phyloP scores from a whole-genome alignment of 2,888 invertebrate genomes.

The Drosophila fungiperda region DNA sequence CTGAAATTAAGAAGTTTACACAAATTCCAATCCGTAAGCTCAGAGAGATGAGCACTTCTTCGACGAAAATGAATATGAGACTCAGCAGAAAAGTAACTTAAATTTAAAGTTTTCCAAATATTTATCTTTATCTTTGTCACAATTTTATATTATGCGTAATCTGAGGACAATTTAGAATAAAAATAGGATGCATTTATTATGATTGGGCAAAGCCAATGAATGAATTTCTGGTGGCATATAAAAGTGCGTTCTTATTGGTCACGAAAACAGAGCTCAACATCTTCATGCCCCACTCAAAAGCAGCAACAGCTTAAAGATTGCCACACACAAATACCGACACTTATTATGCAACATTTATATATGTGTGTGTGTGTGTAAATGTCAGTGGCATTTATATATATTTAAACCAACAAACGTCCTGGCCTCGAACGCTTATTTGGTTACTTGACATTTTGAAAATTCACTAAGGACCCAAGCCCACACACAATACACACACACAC shows the following conservation, averaged over 20 bases:
- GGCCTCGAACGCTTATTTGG: constrained; percentile 71
- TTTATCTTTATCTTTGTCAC: not conserved
- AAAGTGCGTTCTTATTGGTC: constrained; percentile 64
- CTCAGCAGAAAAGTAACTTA: not conserved
- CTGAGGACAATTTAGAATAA: constrained; percentile 59
- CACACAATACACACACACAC: not conserved
- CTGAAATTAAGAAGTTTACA: not conserved
- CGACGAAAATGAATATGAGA: not conserved
- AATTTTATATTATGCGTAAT: constrained; percentile 12
- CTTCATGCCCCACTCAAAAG: constrained; percentile 44
- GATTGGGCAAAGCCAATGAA: constrained; percentile 46
- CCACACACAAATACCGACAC: constrained; percentile 10
- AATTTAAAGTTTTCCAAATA: not conserved
- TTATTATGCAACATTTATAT: constrained; percentile 43
- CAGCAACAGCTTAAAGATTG: constrained; percentile 12
- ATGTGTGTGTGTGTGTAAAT: constrained; percentile 48
- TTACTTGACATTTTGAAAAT: constrained; percentile 73
- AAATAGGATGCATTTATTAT: constrained; percentile 62
- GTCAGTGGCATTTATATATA: constrained; percentile 76
- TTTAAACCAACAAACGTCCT: constrained; percentile 70
- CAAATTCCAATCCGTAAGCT: not conserved
- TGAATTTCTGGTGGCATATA: constrained; percentile 41
- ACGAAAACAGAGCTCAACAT: constrained; percentile 54
- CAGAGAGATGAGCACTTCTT: not conserved
- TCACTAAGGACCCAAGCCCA: constrained; percentile 44